Conservation (phyloP, 2,888 invertebrate genomes). For the Drosophila quinaria region DNA sequence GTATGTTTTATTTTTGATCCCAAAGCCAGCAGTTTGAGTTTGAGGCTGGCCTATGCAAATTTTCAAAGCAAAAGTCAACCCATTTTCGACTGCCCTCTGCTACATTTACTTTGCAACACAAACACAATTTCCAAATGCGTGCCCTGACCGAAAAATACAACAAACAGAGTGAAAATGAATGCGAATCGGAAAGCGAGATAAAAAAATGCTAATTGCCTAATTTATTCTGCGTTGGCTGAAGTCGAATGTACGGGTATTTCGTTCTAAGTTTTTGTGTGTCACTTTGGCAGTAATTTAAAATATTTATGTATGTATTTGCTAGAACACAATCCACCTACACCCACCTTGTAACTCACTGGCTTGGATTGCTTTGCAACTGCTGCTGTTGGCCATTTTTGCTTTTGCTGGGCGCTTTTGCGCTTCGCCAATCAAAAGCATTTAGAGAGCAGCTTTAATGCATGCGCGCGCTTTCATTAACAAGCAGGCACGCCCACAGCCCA, state of each 20-base stretch:
- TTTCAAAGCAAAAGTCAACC: slow-evolving; percentile 40
- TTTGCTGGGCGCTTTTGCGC: slow-evolving; percentile 71
- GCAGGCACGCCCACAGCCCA: slow-evolving; percentile 59
- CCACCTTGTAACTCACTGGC: background rate
- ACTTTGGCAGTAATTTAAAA: slow-evolving; percentile 53
- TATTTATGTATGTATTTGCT: slow-evolving; percentile 58
- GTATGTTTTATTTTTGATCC: slow-evolving; percentile 20
- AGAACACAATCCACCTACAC: background rate
- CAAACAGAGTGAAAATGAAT: slow-evolving; percentile 7
- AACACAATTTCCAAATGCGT: slow-evolving; percentile 42
- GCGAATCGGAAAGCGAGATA: background rate
- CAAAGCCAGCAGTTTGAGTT: slow-evolving; percentile 43
- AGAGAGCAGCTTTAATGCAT: slow-evolving; percentile 76
- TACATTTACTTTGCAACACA: slow-evolving; percentile 29
- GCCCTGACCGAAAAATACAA: slow-evolving; percentile 22
- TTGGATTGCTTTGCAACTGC: slow-evolving; percentile 27
- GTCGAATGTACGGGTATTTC: slow-evolving; percentile 30
- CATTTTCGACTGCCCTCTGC: slow-evolving; percentile 13
- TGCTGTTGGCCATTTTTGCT: slow-evolving; percentile 56
- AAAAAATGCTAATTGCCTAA: slow-evolving; percentile 73
- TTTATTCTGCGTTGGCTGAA: slow-evolving; percentile 56
- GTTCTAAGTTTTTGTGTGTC: slow-evolving; percentile 44
- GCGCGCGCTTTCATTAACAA: slow-evolving; percentile 81
- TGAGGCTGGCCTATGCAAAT: slow-evolving; percentile 47
- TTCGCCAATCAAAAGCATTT: slow-evolving; percentile 80